phyloP scores from a whole-genome alignment of 2,797 vertebrate genomes.

The Hydrocynus forskahlii region DNA sequence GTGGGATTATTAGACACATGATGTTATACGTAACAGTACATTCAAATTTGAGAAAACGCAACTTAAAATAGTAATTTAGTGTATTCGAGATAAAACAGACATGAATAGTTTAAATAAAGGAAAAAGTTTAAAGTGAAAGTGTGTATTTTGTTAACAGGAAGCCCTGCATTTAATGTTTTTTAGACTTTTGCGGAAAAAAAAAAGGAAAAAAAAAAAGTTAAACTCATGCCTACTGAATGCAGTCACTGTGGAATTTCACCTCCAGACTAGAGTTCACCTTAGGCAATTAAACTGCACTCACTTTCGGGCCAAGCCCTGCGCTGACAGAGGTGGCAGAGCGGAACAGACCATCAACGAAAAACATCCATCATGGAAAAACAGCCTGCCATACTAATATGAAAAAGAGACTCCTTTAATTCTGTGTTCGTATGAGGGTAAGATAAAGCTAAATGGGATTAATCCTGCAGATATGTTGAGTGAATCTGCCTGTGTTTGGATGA shows the following conservation, averaged over 20 bases:
- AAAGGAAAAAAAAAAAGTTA: background rate
- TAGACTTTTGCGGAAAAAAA: background rate
- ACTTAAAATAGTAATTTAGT: too few relatives aligned
- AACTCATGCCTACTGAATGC: constrained; percentile 37
- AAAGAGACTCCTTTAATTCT: constrained; percentile 50
- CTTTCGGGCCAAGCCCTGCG: constrained; percentile 18
- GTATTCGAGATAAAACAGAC: too few relatives aligned
- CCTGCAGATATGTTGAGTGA: constrained; percentile 42
- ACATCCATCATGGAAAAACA: constrained; percentile 31
- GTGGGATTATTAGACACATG: too few relatives aligned
- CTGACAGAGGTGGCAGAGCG: constrained; percentile 37
- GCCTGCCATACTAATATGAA: constrained; percentile 43
- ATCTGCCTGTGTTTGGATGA: constrained; percentile 1
- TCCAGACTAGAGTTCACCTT: constrained; percentile 57
- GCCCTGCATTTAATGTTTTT: background rate
- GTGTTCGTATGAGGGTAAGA: constrained; percentile 42
- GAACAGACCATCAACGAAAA: constrained; percentile 27
- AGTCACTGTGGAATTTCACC: constrained; percentile 68
- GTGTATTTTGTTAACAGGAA: too few relatives aligned
- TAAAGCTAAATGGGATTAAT: constrained; percentile 11
- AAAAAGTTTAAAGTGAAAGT: too few relatives aligned
- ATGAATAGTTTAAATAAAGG: too few relatives aligned
- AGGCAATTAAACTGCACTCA: constrained; percentile 39
- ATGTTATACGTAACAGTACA: too few relatives aligned
- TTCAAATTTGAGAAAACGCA: too few relatives aligned